Base-by-base conservation (phyloP, 92 coral and sea anemone genomes). In the Muricea muricata region DNA sequence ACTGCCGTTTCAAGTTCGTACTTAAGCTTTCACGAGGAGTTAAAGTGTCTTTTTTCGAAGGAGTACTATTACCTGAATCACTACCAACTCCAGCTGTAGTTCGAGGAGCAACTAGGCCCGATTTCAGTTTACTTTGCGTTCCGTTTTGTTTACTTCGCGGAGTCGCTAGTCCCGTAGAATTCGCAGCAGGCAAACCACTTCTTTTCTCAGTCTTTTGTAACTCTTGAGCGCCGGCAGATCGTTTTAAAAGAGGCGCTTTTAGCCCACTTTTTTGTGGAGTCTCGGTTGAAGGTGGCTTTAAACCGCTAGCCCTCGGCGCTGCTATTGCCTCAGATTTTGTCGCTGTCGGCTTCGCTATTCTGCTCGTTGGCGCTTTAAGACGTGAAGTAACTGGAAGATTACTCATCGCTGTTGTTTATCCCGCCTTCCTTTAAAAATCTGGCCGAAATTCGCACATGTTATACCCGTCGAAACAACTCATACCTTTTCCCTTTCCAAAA, bases 211-310 rank as follows among this genome's bases (percentile, higher is more conserved):
- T 56, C 83, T 57, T 78, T 40, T 56, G 69, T 26, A 72, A 26
- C 21, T 78, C 71, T 10, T 10, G 32, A 15, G 34, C 31, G 28
- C 67, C 71, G 11, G 52, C 9, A 32, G 54, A 55, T 39, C 83
- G 39, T 78, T 78, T 78, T 15, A 46, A 52, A 12, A 58, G 47
- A 7, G 83, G 83, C 54, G 56, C 71, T 78, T 41, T 34, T 57
- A 78, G 23, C n/a, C 83, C 83, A 60, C 39, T 50, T 76, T 78
- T 78, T 66, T 56, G 83, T 33, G 83, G 71, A 3, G 83, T 56
- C 24, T 78, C 83, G 11, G 12, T 15, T n/a, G 83, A 56, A 13
- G 83, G 83, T 10, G 83, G 54, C 29, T 78, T 78, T 8, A 78
- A 28, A 18, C 83, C 83, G 45, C 39, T 65, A 28, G 47, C 72